Evolutionary conservation across 2,113 vertebrate genomes (phyloP).

Genomic region (Arenaria interpres): DNA sequence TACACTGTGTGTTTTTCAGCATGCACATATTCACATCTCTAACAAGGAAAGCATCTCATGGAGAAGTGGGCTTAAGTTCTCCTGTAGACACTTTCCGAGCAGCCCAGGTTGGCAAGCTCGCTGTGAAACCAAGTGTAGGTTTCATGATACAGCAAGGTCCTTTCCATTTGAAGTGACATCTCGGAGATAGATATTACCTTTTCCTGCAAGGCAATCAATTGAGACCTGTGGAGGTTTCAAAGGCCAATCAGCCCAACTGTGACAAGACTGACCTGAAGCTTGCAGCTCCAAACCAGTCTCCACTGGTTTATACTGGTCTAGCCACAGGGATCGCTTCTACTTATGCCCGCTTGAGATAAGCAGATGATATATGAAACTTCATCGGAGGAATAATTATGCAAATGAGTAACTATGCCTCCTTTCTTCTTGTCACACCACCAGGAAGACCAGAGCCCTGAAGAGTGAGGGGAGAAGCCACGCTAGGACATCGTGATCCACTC

Average conservation of each 20-base stretch:
- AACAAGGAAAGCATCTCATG: background rate
- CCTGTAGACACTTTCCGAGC: background rate
- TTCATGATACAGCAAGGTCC: background rate
- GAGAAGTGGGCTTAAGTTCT: background rate
- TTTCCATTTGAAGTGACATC: background rate
- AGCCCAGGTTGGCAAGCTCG: background rate
- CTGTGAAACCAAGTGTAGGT: background rate
- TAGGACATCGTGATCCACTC: background rate
- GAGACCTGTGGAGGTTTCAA: background rate
- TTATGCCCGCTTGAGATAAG: background rate
- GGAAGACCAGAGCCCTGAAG: background rate
- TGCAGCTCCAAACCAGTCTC: background rate
- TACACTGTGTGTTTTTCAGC: background rate
- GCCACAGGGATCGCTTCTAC: background rate
- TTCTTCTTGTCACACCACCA: background rate
- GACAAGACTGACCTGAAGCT: background rate
- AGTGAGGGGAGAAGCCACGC: rapidly evolving
- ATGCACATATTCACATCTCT: background rate
- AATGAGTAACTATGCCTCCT: background rate
- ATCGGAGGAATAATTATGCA: background rate
- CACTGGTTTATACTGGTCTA: background rate
- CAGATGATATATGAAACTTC: background rate
- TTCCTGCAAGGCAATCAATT: background rate
- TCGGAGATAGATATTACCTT: background rate
- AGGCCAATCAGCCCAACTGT: background rate